Base-by-base conservation (phyloP, 2,113 vertebrate genomes). In the Hemichromis elongatus region DNA sequence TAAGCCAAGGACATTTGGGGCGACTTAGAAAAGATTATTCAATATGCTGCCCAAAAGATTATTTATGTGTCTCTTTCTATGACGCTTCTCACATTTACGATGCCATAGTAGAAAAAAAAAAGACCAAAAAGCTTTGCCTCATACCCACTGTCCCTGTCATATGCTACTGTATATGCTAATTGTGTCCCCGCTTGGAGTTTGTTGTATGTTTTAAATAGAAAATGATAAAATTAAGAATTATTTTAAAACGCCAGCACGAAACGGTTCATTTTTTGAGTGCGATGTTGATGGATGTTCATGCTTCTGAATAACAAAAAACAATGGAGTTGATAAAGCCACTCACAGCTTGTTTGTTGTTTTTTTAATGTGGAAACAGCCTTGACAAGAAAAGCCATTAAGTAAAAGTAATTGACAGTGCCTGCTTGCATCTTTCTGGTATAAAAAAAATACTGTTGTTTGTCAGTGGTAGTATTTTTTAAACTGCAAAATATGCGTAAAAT, bases 1-100 rank as follows among this genome's bases (percentile, higher is more conserved):
- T 89, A 68, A 90, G 88, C 84, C 94, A 94, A 95, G 94, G 95
- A 94, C 94, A 83, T 92, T 93, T 79, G 30, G 88, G 88, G 88
- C 54, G 82, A 89, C 83, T 91, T 33, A 30, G 87, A 92, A 93
- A 92, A 92, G 82, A 94, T 90, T 88, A 57, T 90, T 90, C 68
- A 80, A 82, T 84, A 82, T 21, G 63, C 54, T 59, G 53, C 82
- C 84, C 52, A 54, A 90, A 92, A 89, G 79, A 77, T 84, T 89
- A 85, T 89, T 82, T 88, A 88, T 89, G 55, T 88, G 42, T 75
- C 77, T 77, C 79, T 81, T 26, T 77, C 81, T 79, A 30, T 73
- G 50, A 73, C 1, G 26, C 50, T 12, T 75, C 37, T 77, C 85
- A 83, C 40, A 86, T 90, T 92, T 85, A 83, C 75, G 78, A 26